phyloP scores from a whole-genome alignment of 2,797 vertebrate genomes.

The Ptychobarbus kaznakovi region DNA sequence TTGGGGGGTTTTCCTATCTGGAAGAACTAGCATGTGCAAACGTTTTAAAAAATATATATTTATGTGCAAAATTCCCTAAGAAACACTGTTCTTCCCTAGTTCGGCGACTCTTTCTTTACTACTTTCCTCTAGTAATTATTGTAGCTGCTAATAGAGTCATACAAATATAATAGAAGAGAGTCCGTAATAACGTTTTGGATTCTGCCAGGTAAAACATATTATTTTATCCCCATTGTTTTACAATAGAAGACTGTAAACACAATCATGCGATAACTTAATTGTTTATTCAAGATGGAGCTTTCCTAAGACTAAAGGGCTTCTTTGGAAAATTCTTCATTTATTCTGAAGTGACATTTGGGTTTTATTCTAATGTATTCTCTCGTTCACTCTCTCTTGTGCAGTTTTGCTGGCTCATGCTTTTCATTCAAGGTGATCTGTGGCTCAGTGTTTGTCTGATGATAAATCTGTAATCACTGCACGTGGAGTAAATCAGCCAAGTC shows the following conservation, averaged over 20 bases:
- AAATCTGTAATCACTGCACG: slow-evolving; percentile 62
- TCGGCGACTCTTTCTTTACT: background rate
- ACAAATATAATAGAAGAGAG: background rate
- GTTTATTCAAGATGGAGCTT: slow-evolving; percentile 20
- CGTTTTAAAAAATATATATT: background rate
- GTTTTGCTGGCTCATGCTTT: slow-evolving; percentile 60
- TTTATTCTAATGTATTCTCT: slow-evolving; percentile 14
- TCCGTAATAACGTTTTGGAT: background rate
- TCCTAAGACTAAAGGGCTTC: slow-evolving; percentile 45
- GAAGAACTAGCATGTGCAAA: slow-evolving; percentile 15
- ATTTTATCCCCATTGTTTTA: background rate
- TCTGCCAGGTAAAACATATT: background rate
- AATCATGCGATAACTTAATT: slow-evolving; percentile 39
- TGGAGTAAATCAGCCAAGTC: slow-evolving; percentile 32
- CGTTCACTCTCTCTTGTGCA: background rate
- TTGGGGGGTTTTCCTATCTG: background rate
- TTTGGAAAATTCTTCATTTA: slow-evolving; percentile 26
- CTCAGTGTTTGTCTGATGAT: slow-evolving; percentile 57
- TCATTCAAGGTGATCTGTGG: slow-evolving; percentile 51
- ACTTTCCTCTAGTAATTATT: background rate
- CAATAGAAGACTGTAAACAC: slow-evolving; percentile 25
- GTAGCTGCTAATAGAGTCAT: slow-evolving; percentile 2
- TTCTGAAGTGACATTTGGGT: slow-evolving; percentile 38
- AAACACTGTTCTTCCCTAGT: slow-evolving; percentile 9
- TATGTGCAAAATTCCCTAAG: background rate